These are phyloP conservation scores for Cathartes aura DNA, from an alignment of 2,113 vertebrate genomes.

Conservation along the genomic window DNA sequence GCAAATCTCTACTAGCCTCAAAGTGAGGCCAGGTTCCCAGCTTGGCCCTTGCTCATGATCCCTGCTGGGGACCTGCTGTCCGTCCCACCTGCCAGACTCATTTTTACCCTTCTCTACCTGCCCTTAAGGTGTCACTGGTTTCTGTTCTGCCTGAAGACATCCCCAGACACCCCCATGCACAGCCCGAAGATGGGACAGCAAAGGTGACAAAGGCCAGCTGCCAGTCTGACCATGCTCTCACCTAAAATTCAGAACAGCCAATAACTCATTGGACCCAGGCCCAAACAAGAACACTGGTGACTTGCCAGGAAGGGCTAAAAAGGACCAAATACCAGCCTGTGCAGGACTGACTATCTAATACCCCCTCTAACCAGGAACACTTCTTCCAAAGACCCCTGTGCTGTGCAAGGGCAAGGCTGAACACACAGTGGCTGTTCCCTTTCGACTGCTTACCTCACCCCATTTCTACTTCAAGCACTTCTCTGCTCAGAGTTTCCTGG, in stretches of 20 bases:
- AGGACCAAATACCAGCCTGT: neutral
- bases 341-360: neutral
- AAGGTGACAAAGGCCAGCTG: neutral
- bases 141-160: neutral
- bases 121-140: neutral
- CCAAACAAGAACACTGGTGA: neutral
- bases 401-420: neutral
- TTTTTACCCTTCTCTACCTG: neutral
- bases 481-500: neutral
- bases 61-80: neutral
- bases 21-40: neutral
- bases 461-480: neutral
- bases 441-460: neutral
- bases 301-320: neutral
- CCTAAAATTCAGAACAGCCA: neutral
- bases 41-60: neutral
- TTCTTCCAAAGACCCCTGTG: neutral
- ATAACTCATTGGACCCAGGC: fast-evolving
- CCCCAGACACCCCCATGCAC: too few species aligned
- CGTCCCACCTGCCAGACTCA: neutral
- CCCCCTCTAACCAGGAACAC: neutral
- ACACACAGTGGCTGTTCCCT: fast-evolving
- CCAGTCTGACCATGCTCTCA: neutral
- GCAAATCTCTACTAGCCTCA: neutral
- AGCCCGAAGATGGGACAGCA: fast-evolving